Evolutionary conservation across 2,797 vertebrate genomes (phyloP).

Genomic region (Bufotes viridis): DNA sequence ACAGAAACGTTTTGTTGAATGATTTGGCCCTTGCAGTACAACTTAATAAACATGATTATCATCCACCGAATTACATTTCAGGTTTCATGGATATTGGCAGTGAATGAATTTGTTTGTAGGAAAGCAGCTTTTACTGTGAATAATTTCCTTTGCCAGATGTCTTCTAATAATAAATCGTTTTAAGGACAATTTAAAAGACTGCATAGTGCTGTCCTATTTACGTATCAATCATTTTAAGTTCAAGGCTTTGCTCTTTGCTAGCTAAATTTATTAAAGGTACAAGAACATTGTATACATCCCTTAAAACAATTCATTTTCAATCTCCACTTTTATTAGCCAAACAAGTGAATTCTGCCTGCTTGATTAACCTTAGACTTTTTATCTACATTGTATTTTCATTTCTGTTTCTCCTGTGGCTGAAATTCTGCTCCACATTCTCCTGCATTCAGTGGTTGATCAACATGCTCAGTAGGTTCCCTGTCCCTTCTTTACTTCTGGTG

Average conservation of each 20-base stretch:
- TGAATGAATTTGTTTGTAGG: slow-evolving; percentile 56
- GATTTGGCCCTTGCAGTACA: not conserved
- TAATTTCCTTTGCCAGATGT: slow-evolving; percentile 60
- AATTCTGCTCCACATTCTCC: too few relatives aligned
- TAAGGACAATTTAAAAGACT: slow-evolving; percentile 51
- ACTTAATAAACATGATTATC: not conserved
- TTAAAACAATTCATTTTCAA: slow-evolving; percentile 39
- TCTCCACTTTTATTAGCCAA: slow-evolving; percentile 47
- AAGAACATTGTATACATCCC: slow-evolving; percentile 33
- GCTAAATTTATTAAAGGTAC: slow-evolving; percentile 57
- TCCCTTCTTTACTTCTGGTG: too few relatives aligned
- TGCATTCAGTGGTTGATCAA: too few relatives aligned
- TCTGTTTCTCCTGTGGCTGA: too few relatives aligned
- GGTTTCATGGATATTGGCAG: slow-evolving; percentile 14
- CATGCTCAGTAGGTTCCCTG: too few relatives aligned
- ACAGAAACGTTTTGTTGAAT: not conserved
- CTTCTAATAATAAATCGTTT: slow-evolving; percentile 66
- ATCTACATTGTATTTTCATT: too few relatives aligned
- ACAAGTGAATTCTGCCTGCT: not conserved
- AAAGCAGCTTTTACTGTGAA: slow-evolving; percentile 64
- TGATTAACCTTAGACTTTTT: not conserved
- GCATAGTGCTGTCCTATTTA: slow-evolving; percentile 60
- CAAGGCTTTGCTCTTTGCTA: slow-evolving; percentile 22
- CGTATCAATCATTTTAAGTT: slow-evolving; percentile 55
- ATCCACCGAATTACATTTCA: slow-evolving; percentile 11